Base-by-base conservation (phyloP, 2,113 vertebrate species). In the Lethenteron reissneri region DNA sequence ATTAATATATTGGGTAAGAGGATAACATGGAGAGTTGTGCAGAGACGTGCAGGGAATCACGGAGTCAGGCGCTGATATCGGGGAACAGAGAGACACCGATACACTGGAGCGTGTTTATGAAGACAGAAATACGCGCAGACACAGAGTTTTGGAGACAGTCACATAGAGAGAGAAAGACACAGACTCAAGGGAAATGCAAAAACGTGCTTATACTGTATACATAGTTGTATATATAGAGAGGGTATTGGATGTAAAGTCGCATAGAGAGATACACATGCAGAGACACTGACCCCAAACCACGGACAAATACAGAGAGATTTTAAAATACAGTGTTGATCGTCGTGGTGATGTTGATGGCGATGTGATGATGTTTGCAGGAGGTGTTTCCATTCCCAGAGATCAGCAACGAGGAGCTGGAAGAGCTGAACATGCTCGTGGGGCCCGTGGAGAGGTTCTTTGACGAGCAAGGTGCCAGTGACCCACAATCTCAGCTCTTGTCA, bases 311-410 rank as follows among this genome's bases (percentile, higher is more conserved):
- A 64, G 60, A 64, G 4, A 64, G 60, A 64, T 19, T 15, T 14
- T 15, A 19, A 64, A 14, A n/a, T n/a, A n/a, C n/a, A 64, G 60
- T 7, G 60, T 15, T 19, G 3, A 7, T 64, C 3, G 3, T 19
- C 17, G 60, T 64, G 60, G 17, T 19, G 60, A 14, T 19, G 14
- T 19, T 64, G 14, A 41, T 41, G 41, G 41, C 41, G 41, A 41
- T 41, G 41, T 41, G 70, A 59, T 73, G 57, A 25, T 76, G 81
- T 76, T 76, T 96, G 94, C 78, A 82, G 56, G 85, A 88, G 74
- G 90, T 90, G 56, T 97, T 99, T 76, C 94, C 94, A 8, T 99
- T 85, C 74, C 94, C 94, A 70, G 90, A 97, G 77, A 83, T 99
- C 69, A 83, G 77, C 76, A 88, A 85, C 75, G 92, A 92, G 70